Conservation (phyloP, 2,113 vertebrate genomes). For the Gallinago undulata region DNA sequence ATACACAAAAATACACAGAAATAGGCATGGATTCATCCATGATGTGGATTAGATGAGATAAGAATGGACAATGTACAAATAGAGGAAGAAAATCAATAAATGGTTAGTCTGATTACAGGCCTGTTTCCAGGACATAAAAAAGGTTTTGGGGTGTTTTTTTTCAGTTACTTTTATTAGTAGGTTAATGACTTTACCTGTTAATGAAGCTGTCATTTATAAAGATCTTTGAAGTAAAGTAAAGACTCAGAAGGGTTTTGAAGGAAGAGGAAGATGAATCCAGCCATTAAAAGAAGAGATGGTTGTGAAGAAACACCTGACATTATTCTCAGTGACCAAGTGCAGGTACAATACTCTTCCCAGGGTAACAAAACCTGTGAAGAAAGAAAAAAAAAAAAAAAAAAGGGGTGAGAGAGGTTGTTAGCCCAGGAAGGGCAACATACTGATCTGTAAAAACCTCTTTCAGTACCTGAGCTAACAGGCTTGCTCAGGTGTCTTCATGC, state of each 20-base stretch:
- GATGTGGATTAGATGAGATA: background rate
- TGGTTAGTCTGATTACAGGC: background rate
- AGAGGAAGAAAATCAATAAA: background rate
- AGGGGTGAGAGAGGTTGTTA: background rate
- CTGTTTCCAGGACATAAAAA: background rate
- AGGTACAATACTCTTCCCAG: background rate
- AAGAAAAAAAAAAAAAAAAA: background rate
- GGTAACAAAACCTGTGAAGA: background rate
- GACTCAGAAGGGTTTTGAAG: background rate
- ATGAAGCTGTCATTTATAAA: background rate
- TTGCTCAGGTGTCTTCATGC: background rate
- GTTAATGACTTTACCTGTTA: background rate
- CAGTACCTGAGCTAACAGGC: background rate
- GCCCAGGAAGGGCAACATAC: background rate
- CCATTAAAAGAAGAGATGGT: background rate
- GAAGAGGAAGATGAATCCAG: background rate
- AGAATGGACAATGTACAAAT: background rate
- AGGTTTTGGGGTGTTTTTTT: accelerated
- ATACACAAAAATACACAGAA: conserved; percentile 7
- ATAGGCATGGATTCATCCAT: background rate
- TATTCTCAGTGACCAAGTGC: background rate
- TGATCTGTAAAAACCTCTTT: background rate
- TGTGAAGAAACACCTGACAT: background rate
- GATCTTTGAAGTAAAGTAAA: background rate
- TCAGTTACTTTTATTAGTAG: background rate